Base-by-base conservation (phyloP, 2,113 vertebrate genomes). In the Ramphastos sulfuratus region DNA sequence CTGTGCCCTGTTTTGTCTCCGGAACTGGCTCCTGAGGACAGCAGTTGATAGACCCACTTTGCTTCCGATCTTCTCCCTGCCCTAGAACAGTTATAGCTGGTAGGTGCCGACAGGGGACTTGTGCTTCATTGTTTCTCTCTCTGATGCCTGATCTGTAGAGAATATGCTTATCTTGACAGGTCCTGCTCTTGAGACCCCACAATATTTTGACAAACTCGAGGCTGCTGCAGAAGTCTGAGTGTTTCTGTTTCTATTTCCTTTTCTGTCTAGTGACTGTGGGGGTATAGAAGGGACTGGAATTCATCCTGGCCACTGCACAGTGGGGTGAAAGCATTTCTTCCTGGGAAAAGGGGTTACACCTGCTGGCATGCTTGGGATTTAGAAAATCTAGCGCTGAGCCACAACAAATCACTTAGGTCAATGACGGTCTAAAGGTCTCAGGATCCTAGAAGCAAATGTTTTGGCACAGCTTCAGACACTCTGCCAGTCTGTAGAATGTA, bases 401-500 rank as follows among this genome's bases (percentile, higher is more conserved):
- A 30, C 54, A 74, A 23, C 15, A 64, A 30, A 50, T 60, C 15
- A 10, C 10, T 69, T 33, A 63, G 15, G n/a, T 78, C 52, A 59
- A 0, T 19, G 30, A 21, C 24, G 30, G 55, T 6, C 30, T 55
- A 66, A 48, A 82, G 55, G 27, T 30, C 33, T 60, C 0, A 0
- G 28, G 35, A 73, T 72, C 10, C 37, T 33, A 19, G n/a, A 74
- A 59, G 21, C 13, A 63, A 1, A 15, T 52, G 16, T 15, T 75
- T 66, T 77, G 13, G 15, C 25, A 24, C 23, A 73, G 23, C 39
- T 63, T 61, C 35, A 70, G n/a, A 12, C 7, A 7, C 33, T 20
- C 4, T 0, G 1, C 3, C 25, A 42, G 16, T 19, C 52, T 55
- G 0, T 73, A 35, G 50, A 6, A 2, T 0, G 2, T 21, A 28